A percentile compares a stretch with the other conserved stretches of the same genome.
phyloP scores from a whole-genome alignment of 2,797 vertebrate genomes.

The Helicolenus hilgendorfi region DNA sequence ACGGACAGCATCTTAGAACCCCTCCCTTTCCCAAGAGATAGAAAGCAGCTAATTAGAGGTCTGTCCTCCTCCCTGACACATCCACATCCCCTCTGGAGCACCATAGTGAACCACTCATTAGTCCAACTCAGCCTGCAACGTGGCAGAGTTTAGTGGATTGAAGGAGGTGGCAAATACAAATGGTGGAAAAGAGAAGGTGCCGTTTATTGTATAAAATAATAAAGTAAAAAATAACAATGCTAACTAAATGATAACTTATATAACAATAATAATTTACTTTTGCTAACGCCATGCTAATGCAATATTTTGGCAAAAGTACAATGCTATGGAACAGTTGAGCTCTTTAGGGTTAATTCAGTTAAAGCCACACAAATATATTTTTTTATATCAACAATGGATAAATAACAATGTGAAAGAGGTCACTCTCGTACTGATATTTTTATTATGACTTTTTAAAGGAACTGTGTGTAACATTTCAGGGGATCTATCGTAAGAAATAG shows the following conservation, averaged over 20 bases:
- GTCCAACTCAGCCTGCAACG: slow-evolving; percentile 29
- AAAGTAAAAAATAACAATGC: background rate
- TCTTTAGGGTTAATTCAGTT: background rate
- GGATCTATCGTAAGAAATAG: too few relatives aligned
- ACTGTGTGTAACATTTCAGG: too few relatives aligned
- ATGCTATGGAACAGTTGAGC: background rate
- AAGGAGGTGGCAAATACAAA: slow-evolving; percentile 14
- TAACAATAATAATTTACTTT: background rate
- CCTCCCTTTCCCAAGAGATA: slow-evolving; percentile 73
- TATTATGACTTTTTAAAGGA: background rate
- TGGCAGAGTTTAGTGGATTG: slow-evolving; percentile 41
- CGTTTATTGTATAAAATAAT: background rate
- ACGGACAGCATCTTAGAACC: slow-evolving; percentile 73
- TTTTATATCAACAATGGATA: background rate
- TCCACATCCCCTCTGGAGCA: slow-evolving; percentile 63
- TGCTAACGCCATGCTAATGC: background rate
- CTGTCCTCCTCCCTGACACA: slow-evolving; percentile 78
- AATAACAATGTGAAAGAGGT: background rate
- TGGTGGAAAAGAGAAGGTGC: background rate
- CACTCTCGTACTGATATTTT: background rate
- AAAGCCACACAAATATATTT: background rate
- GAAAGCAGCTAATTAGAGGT: slow-evolving; percentile 83
- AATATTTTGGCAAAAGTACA: background rate
- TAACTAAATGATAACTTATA: background rate
- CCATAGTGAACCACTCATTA: slow-evolving; percentile 35